Conservation (phyloP, 1,140 invertebrate genomes). For the Drosophila littoralis region DNA sequence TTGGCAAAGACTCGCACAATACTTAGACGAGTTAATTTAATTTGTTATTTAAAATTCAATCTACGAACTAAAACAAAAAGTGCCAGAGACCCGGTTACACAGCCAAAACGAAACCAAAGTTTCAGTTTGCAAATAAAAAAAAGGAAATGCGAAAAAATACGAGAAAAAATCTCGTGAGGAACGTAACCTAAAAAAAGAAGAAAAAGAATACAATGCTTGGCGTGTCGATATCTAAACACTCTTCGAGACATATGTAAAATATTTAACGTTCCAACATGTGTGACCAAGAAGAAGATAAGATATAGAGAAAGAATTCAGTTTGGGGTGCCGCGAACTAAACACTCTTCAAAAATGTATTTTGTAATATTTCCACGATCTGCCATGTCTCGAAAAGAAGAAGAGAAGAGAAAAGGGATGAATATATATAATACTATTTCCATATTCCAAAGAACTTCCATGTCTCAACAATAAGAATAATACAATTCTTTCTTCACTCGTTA, state of each 20-base stretch:
- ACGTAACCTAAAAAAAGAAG: constrained; percentile 1
- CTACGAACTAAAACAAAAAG: constrained; percentile 83
- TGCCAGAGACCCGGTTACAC: constrained; percentile 12
- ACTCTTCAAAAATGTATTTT: too few species aligned
- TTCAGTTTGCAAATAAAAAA: constrained; percentile 10
- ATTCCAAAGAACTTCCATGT: too few species aligned
- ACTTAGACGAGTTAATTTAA: constrained; percentile 80
- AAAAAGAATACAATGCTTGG: background rate
- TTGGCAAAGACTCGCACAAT: constrained; percentile 62
- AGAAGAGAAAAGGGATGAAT: too few species aligned
- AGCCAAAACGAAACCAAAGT: constrained; percentile 1
- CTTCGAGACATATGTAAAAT: background rate
- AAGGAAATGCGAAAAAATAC: constrained; percentile 11
- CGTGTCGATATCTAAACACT: background rate
- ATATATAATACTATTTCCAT: too few species aligned
- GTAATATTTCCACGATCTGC: too few species aligned
- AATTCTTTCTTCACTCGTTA: too few species aligned
- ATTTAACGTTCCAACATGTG: too few species aligned
- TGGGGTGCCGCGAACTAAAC: too few species aligned
- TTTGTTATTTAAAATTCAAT: constrained; percentile 84
- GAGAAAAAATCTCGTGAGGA: background rate
- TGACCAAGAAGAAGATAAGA: too few species aligned
- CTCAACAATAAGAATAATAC: too few species aligned
- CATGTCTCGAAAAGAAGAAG: too few species aligned
- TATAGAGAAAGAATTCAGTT: too few species aligned